A percentile compares a stretch with the other conserved stretches of the same genome.
Evolutionary conservation across 2,888 invertebrate genomes (phyloP).

Genomic region (Elegia similella): DNA sequence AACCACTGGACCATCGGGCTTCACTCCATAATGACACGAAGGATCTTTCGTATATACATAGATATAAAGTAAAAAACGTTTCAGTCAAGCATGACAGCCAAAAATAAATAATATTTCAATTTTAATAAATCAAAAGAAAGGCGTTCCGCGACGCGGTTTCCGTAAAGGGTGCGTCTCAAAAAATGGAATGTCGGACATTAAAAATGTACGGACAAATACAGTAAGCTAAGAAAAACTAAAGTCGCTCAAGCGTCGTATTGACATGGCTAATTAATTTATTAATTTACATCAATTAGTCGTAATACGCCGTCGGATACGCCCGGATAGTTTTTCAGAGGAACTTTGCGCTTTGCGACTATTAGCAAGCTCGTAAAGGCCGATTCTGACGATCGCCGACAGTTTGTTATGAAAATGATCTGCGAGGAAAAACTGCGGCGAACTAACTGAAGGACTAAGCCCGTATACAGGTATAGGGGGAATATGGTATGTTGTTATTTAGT

Average conservation of each 20-base stretch:
- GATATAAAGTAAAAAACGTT: background rate
- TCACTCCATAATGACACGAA: background rate
- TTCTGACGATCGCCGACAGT: constrained; percentile 51
- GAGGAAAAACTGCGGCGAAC: constrained; percentile 31
- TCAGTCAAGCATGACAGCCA: constrained; percentile 32
- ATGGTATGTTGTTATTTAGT: no score
- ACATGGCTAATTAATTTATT: constrained; percentile 78
- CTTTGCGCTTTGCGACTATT: constrained; percentile 52
- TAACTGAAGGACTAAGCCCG: constrained; percentile 23
- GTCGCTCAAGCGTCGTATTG: constrained; percentile 65
- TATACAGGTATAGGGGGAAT: no score
- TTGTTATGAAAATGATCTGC: constrained; percentile 36
- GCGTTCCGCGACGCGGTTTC: constrained; percentile 46
- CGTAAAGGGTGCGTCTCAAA: constrained; percentile 47
- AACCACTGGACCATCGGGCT: no score
- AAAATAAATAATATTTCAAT: constrained; percentile 46
- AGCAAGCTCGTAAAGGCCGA: constrained; percentile 44
- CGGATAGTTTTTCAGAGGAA: constrained; percentile 65
- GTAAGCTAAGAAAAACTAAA: constrained; percentile 61
- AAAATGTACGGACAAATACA: constrained; percentile 60
- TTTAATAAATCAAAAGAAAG: constrained; percentile 64
- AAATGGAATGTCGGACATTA: constrained; percentile 60
- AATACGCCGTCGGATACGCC: constrained; percentile 54
- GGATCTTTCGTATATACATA: background rate
- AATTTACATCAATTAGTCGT: constrained; percentile 77